These are phyloP conservation scores for Perca fluviatilis DNA, from an alignment of 2,113 vertebrate genomes.

Conservation along the genomic window DNA sequence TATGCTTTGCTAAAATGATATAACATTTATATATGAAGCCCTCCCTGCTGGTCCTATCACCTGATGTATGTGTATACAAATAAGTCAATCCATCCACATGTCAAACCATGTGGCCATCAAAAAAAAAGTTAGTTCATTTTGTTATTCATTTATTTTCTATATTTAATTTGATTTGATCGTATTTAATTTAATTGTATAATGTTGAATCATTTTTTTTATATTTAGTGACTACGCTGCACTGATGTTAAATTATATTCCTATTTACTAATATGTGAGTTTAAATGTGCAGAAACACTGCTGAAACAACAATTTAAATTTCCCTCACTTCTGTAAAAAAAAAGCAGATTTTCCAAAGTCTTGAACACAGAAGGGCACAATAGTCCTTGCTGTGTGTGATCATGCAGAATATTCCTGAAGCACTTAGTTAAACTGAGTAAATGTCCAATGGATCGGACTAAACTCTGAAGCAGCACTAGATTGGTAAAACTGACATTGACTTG, in stretches of 20 bases:
- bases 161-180: no score
- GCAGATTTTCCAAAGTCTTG: fast-evolving
- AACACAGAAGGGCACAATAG: neutral
- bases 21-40: neutral
- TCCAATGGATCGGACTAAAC: slow-evolving; percentile 51
- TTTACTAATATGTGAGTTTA: neutral
- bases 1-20: neutral
- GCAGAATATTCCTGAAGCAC: slow-evolving; percentile 28
- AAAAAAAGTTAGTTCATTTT: neutral
- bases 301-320: neutral
- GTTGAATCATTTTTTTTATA: neutral
- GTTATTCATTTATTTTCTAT: neutral
- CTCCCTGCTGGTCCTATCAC: no score
- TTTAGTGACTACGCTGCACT: neutral
- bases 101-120: no score
- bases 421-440: slow-evolving; percentile 55
- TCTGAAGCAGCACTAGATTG: slow-evolving; percentile 56
- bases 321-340: neutral
- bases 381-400: neutral
- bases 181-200: no score
- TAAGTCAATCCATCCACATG: no score
- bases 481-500: slow-evolving; percentile 61
- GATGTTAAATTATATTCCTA: neutral
- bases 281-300: neutral
- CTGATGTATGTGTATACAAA: neutral